Base-by-base conservation (phyloP, 1,140 invertebrate genomes). In the Bacillus rossius region DNA sequence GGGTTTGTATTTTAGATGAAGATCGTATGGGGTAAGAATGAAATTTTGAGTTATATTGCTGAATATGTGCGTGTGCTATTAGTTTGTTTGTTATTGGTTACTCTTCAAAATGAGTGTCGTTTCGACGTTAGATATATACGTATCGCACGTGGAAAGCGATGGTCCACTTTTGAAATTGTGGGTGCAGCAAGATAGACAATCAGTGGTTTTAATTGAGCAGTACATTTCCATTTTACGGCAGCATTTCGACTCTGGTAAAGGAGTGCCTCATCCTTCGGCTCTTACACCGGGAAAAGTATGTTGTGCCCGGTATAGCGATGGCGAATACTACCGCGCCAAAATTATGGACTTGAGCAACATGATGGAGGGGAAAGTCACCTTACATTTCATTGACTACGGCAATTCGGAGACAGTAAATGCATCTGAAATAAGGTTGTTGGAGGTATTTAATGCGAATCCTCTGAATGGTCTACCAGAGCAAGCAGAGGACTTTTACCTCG, bases 321-420 rank as follows among this genome's bases (percentile, higher is more conserved):
- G 79, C 23, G 74, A 71, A 7, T 86, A 82, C 70, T 85, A 82
- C 63, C 73, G 85, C 62, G 82, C 81, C 2, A 79, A 76, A 70
- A 75, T 87, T 50, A 73, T 72, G 41, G 79, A 71, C 53, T 69
- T 71, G 3, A 68, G 69, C 8, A 70, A 75, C 58, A 53, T 77
- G 14, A 59, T 70, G 2, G 75, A 76, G 49, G 74, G 76, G 16
- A 68, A 74, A 43, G 75, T 84, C 16, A 69, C 79, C 59, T 80
- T 88, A 3, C 79, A 82, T 38, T 86, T 88, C 54, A 75, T 89
- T 4, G 87, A 90, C 70, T 88, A 84, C 67, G 87, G 87, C 55
- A 86, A 86, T 58, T 73, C 73, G 49, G 81, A 83, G 59, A 65
- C 76, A n/a, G 71, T 84, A 26, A 69, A 76, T 2, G 60, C 77